Evolutionary conservation across 2,113 vertebrate species (phyloP).

Genomic region (Rallus limicola): DNA sequence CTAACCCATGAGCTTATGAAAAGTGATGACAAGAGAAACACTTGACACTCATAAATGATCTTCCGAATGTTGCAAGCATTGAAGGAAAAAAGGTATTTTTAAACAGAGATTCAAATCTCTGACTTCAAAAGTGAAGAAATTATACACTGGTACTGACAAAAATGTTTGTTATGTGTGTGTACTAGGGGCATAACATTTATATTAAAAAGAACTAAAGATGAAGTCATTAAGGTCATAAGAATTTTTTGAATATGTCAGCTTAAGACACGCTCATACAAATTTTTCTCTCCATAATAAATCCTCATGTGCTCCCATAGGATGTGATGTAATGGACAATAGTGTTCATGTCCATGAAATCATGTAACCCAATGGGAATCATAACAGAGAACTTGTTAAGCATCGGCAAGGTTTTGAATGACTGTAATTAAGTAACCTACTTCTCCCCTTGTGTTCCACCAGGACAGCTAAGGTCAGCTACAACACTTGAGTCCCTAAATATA

Average conservation of each 20-base stretch:
- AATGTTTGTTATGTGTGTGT: neutral
- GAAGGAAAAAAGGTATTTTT: neutral
- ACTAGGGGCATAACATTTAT: neutral
- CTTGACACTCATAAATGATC: neutral
- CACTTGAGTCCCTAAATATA: neutral
- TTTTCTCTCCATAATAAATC: neutral
- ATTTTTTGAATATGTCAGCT: neutral
- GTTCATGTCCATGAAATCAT: neutral
- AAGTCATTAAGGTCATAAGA: neutral
- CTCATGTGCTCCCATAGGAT: neutral
- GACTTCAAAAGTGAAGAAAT: neutral
- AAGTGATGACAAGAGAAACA: neutral
- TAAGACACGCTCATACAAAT: neutral
- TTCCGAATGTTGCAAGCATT: neutral
- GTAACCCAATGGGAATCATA: slow-evolving; percentile 21
- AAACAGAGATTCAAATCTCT: neutral
- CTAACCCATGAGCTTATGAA: neutral
- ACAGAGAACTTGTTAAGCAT: neutral
- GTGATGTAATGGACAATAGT: neutral
- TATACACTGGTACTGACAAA: neutral
- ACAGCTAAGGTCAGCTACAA: slow-evolving; percentile 41
- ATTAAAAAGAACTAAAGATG: neutral
- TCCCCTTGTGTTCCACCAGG: neutral
- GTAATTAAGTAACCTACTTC: slow-evolving; percentile 54
- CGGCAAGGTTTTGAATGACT: neutral